Base-by-base conservation (phyloP, 2,113 vertebrate genomes). In the Forbesichthys agassizii region DNA sequence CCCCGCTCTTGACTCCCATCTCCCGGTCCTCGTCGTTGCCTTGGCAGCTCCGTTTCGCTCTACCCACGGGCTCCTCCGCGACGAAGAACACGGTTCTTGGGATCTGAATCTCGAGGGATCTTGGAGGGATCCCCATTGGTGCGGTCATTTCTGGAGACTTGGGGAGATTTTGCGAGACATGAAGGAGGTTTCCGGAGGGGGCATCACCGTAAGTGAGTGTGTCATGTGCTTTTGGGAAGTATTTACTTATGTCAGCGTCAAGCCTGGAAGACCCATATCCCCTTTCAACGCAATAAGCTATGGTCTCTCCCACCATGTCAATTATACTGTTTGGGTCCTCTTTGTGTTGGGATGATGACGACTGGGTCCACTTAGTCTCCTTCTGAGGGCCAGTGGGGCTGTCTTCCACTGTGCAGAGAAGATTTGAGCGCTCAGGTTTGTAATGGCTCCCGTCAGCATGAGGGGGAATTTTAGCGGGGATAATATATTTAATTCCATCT, bases 61-160 rank as follows among this genome's bases (percentile, higher is more conserved):
- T 82, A 1, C 86, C 80, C 7, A 54, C 27, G 53, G 70, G 64
- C 42, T 89, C 84, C 36, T 89, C 88, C 0, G 81, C 89, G 16
- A 92, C 85, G 4, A 90, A 93, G 83, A 93, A 92, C 57, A 90
- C 89, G 27, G 85, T 81, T 71, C 85, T 86, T 18, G 90, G 91
- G 56, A 92, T 89, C 27, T 84, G 81, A 49, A 90, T 78, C 60
- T 91, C 85, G 0, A 81, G 47, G 0, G 71, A 57, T 7, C 33
- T 61, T 13, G 56, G 33, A 14, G 55, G 7, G 14, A 55, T 61
- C 47, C 69, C 81, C 3, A 58, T 46, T 5, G 78, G 47, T 9
- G 63, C 0, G 1, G 62, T 70, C 33, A 46, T 78, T 78, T 79
- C 84, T 0, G 78, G 83, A 56, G 71, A 83, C 71, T 66, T 80